phyloP scores from a whole-genome alignment of 1,140 invertebrate species.

The Chymomyza costata region DNA sequence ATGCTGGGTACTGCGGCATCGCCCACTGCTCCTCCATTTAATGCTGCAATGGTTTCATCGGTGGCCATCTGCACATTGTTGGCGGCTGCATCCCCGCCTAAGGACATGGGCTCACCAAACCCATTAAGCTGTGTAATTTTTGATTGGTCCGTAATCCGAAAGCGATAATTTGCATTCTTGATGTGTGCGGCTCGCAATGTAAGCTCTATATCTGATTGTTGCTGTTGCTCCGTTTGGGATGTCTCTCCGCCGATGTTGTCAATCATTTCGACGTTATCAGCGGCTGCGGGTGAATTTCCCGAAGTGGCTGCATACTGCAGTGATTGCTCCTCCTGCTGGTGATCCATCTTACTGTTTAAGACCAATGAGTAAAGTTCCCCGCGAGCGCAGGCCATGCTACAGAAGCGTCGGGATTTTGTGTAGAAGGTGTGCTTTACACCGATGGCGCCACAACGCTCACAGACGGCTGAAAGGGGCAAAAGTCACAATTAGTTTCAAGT shows the following conservation, averaged over 20 bases:
- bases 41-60: constrained; percentile 51
- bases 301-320: constrained; percentile 17
- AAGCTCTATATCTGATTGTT: constrained; percentile 59
- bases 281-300: constrained; percentile 48
- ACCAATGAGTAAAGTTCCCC: constrained; percentile 76
- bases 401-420: constrained; percentile 88
- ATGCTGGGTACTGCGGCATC: constrained; percentile 39
- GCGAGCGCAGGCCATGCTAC: constrained; percentile 85
- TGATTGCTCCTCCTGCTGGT: constrained; percentile 54
- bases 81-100: constrained; percentile 53
- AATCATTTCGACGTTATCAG: constrained; percentile 23
- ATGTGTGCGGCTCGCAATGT: constrained; percentile 65
- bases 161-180: constrained; percentile 74
- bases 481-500: background rate
- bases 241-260: constrained; percentile 13
- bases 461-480: constrained; percentile 82
- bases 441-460: constrained; percentile 91
- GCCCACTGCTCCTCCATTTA: constrained; percentile 53
- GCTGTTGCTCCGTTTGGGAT: constrained; percentile 31
- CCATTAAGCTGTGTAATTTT: constrained; percentile 72
- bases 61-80: constrained; percentile 60
- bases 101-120: constrained; percentile 61
- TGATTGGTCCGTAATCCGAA: constrained; percentile 71
- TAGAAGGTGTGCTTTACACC: constrained; percentile 94
- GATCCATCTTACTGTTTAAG: constrained; percentile 63